phyloP scores from a whole-genome alignment of 92 coral and sea anemone genomes.

The Phenganax stokvisi region DNA sequence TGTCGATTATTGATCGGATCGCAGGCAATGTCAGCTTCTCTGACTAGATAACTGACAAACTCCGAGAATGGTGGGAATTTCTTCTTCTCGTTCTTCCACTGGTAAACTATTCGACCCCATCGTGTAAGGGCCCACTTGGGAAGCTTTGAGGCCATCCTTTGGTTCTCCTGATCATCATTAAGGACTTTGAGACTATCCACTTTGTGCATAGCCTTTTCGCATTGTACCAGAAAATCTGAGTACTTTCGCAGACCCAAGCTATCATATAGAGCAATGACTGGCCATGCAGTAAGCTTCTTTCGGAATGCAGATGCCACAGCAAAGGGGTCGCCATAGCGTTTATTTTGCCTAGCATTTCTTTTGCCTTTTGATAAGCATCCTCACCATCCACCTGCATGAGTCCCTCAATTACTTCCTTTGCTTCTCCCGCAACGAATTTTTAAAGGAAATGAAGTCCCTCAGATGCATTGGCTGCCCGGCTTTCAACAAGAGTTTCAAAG shows the following conservation, averaged over 20 bases:
- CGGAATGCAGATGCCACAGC: constrained; percentile 46
- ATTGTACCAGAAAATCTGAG: constrained; percentile 52
- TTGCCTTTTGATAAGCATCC: constrained; percentile 52
- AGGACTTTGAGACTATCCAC: constrained; percentile 45
- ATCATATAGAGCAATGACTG: constrained; percentile 39
- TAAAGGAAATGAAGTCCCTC: constrained; percentile 52
- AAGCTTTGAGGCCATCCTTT: constrained; percentile 47
- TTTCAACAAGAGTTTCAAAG: constrained; percentile 51
- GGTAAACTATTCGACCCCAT: constrained; percentile 51
- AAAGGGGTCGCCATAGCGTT: constrained; percentile 56
- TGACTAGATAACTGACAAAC: constrained; percentile 49
- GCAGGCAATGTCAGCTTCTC: constrained; percentile 55
- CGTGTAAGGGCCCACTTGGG: constrained; percentile 47
- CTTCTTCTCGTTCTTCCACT: constrained; percentile 48
- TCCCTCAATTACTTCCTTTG: constrained; percentile 53
- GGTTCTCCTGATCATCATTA: constrained; percentile 55
- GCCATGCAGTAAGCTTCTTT: constrained; percentile 51
- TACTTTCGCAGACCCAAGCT: constrained; percentile 42
- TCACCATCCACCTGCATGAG: constrained; percentile 48
- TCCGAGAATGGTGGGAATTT: constrained; percentile 50
- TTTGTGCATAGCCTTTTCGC: constrained; percentile 50
- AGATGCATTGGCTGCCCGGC: constrained; percentile 40
- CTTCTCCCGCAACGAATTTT: constrained; percentile 51
- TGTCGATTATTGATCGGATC: constrained; percentile 54
- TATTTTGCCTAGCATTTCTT: constrained; percentile 34